A percentile compares a stretch with the other conserved stretches of the same genome.
Conservation (phyloP, 2,113 vertebrate genomes). For the Pelodiscus sinensis region DNA sequence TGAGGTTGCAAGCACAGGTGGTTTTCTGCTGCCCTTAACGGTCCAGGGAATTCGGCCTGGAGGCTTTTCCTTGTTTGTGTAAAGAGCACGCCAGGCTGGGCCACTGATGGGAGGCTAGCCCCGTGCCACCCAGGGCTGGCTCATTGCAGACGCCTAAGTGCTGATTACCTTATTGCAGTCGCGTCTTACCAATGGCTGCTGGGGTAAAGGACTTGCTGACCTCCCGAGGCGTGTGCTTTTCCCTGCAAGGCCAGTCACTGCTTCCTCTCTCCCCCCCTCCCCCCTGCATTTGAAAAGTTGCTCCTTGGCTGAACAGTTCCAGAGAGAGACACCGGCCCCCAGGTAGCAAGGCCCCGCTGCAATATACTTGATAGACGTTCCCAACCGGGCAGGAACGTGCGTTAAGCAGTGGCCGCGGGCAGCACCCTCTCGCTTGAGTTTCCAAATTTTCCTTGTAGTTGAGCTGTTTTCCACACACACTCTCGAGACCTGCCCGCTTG, state of each 20-base stretch:
- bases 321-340: background rate
- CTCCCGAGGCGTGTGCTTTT: background rate
- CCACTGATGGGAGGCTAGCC: background rate
- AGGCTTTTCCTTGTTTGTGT: background rate
- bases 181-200: background rate
- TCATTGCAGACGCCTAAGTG: background rate
- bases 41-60: background rate
- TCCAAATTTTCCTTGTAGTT: background rate
- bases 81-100: background rate
- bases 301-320: conserved; percentile 19
- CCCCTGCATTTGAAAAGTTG: too few species aligned
- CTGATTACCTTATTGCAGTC: background rate
- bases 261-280: too few species aligned
- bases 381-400: background rate
- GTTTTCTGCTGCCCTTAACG: background rate
- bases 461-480: background rate
- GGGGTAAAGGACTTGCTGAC: background rate
- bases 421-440: background rate
- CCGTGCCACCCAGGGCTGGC: background rate
- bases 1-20: background rate
- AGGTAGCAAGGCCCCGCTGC: background rate
- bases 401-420: background rate
- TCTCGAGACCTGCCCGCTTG: background rate
- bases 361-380: fast-evolving
- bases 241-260: too few species aligned